Percentiles rank a stretch among this genome's conserved stretches.
Conservation (phyloP, 53 echinoderm and acorn worm genomes). For the Crossaster papposus region DNA sequence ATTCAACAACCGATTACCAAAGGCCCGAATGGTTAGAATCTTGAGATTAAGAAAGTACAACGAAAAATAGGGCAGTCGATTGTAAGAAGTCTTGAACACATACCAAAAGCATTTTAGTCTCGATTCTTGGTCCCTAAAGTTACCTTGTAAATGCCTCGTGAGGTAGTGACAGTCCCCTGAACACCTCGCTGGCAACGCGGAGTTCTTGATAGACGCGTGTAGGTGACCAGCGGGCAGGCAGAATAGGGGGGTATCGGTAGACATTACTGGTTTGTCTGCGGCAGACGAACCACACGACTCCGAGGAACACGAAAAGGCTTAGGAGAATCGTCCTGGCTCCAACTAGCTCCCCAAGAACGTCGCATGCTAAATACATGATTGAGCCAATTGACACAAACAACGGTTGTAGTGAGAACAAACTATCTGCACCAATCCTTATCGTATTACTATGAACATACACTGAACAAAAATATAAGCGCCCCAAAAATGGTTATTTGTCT, state of each 20-base stretch:
- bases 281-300: background rate
- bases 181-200: background rate
- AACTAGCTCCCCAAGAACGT: background rate
- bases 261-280: background rate
- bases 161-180: background rate
- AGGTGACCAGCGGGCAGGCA: background rate
- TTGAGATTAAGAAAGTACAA: too few relatives aligned
- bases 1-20: too few relatives aligned
- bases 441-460: too few relatives aligned
- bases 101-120: background rate
- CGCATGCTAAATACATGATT: background rate
- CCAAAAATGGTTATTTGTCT: too few relatives aligned
- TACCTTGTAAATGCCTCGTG: slow-evolving; percentile 23
- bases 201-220: background rate
- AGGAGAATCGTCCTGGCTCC: background rate
- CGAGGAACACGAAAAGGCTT: background rate
- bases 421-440: too few relatives aligned
- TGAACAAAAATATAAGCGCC: too few relatives aligned
- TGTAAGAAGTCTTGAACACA: too few relatives aligned
- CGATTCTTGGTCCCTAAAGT: background rate
- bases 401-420: background rate
- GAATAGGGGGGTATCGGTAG: background rate
- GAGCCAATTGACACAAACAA: background rate
- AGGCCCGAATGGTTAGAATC: too few relatives aligned
- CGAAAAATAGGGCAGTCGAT: too few relatives aligned